Base-by-base conservation (phyloP, 1,140 invertebrate genomes). In the Thaumatotibia leucotreta region DNA sequence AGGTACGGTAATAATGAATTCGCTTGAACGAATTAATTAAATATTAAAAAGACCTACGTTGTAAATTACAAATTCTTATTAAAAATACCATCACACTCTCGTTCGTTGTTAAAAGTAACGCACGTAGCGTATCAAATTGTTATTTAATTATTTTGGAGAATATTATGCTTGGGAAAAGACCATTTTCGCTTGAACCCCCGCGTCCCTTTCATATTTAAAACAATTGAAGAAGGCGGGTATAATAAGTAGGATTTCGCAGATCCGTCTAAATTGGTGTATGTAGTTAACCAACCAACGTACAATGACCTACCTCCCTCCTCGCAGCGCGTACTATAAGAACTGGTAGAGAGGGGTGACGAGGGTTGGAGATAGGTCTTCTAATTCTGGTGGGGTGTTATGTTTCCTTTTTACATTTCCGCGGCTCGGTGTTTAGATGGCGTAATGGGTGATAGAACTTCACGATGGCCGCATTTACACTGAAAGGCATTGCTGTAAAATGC, bases 401-500 rank as follows among this genome's bases (percentile, higher is more conserved):
- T 54, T 54, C 50, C 50, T 54, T 54, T 54, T 54, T 54, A 54
- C 50, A 54, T 54, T 54, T 54, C 50, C 50, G 50, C 50, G 50
- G 50, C 50, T 54, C 50, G 50, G 50, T 24, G 50, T 54, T 54
- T 54, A 54, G 50, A 54, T 54, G 50, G 50, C 11, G 50, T 54
- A 54, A 54, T 54, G 50, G 50, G 50, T 54, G 23, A 54, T 54
- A 54, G 50, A 54, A 54, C 50, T 54, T 54, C 50, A 54, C 50
- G 50, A 54, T 27, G 50, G 50, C 10, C 8, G 50, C 50, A 27
- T 54, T 54, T 24, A 54, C 50, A 54, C 50, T 22, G 50, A 24
- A 27, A 45, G 39, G 39, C n/a, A 45, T 20, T 45, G 39, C 17
- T 45, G 39, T 45, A 20, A 45, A 45, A 17, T 45, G n/a, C 8